A percentile compares a stretch with the other conserved stretches of the same genome.
phyloP scores from a whole-genome alignment of 2,113 vertebrate genomes.

The Actenoides hombroni region DNA sequence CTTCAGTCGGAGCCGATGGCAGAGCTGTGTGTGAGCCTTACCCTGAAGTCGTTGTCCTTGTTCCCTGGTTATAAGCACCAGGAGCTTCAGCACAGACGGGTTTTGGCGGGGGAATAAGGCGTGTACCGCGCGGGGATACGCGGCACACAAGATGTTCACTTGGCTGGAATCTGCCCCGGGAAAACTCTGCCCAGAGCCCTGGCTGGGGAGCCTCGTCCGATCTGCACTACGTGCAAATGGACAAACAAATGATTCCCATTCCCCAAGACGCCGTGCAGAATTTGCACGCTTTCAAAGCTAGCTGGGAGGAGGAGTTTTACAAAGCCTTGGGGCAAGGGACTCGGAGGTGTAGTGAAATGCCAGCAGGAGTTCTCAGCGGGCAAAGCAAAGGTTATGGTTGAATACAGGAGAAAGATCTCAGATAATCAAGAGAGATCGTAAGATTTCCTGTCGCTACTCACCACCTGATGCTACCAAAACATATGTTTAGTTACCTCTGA shows the following conservation, averaged over 20 bases:
- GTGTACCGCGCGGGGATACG: neutral
- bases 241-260: slow-evolving; percentile 37
- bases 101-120: slow-evolving; percentile 33
- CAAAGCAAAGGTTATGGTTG: slow-evolving; percentile 49
- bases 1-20: neutral
- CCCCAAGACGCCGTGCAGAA: neutral
- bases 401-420: neutral
- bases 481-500: slow-evolving; percentile 35
- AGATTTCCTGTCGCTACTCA: neutral
- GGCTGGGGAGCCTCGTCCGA: neutral
- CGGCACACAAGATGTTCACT: slow-evolving; percentile 32
- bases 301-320: neutral
- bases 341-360: slow-evolving; percentile 44
- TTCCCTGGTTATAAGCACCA: slow-evolving; percentile 40
- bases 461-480: slow-evolving; percentile 15
- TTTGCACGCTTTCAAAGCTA: slow-evolving; percentile 23
- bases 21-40: neutral
- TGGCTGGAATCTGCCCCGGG: slow-evolving; percentile 20
- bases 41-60: neutral
- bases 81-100: neutral
- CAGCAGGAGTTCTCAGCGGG: slow-evolving; percentile 15
- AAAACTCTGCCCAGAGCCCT: slow-evolving; percentile 15
- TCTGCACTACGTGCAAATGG: neutral
- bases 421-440: slow-evolving; percentile 41
- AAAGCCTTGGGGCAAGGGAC: neutral